These are phyloP conservation scores for Stigmatopora nigra DNA, from an alignment of 2,113 vertebrate genomes.

Conservation along the genomic window DNA sequence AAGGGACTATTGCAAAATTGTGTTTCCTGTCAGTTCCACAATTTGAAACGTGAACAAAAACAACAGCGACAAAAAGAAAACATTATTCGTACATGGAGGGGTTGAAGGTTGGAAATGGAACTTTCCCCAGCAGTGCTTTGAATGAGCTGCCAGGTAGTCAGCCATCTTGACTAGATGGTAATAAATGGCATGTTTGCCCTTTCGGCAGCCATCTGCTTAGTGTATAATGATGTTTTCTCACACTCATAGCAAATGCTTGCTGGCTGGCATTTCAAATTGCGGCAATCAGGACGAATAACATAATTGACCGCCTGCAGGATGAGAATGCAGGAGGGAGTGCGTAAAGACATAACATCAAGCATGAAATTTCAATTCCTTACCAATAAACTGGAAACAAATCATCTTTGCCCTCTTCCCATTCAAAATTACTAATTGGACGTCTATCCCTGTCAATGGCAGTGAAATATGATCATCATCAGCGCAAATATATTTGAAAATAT, in stretches of 20 bases:
- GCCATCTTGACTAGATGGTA: slow-evolving; percentile 30
- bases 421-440: too few relatives aligned
- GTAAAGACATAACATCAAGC: slow-evolving; percentile 24
- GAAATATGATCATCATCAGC: too few relatives aligned
- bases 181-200: slow-evolving; percentile 56
- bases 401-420: too few relatives aligned
- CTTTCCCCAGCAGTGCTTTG: neutral
- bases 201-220: slow-evolving; percentile 49
- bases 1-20: too few relatives aligned
- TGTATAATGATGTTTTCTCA: slow-evolving; percentile 48
- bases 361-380: slow-evolving; percentile 42
- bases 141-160: slow-evolving; percentile 25
- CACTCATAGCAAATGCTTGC: slow-evolving; percentile 5
- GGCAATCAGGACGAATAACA: slow-evolving; percentile 44
- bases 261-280: slow-evolving; percentile 47
- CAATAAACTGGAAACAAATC: neutral
- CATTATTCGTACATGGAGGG: too few relatives aligned
- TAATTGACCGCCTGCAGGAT: slow-evolving; percentile 40
- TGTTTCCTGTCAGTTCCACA: too few relatives aligned
- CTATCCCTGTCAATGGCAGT: too few relatives aligned
- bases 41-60: too few relatives aligned
- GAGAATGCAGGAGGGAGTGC: slow-evolving; percentile 6
- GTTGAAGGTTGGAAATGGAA: neutral
- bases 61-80: too few relatives aligned
- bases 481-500: too few relatives aligned